These are phyloP conservation scores for Eriocheir sinensis DNA, from an alignment of 1,140 invertebrate species.

Conservation along the genomic window DNA sequence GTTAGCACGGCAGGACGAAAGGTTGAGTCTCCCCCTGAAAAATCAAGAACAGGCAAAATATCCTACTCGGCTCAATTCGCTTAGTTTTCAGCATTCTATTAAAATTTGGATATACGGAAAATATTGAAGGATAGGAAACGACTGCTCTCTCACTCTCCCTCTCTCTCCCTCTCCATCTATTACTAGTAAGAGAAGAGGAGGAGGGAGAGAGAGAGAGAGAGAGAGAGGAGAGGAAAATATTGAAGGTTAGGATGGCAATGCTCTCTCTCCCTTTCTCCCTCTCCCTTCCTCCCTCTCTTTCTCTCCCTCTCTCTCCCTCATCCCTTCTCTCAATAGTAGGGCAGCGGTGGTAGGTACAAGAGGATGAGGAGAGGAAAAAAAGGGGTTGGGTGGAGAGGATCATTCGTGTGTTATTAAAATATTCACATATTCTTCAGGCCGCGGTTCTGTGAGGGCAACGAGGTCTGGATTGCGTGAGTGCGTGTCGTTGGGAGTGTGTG, in stretches of 20 bases:
- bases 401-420: background rate
- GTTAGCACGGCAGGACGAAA: background rate
- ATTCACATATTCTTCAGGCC: background rate
- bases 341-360: background rate
- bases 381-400: background rate
- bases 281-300: slow-evolving; percentile 38
- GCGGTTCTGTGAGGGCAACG: background rate
- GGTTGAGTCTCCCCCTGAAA: background rate
- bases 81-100: background rate
- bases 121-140: background rate
- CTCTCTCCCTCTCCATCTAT: background rate
- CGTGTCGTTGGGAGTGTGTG: background rate
- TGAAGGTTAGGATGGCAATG: too few species aligned
- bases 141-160: background rate
- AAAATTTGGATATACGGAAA: background rate
- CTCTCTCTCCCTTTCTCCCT: slow-evolving; percentile 10
- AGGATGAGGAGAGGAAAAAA: background rate
- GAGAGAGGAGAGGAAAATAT: too few species aligned
- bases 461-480: background rate
- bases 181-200: too few species aligned
- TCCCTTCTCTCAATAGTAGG: background rate
- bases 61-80: background rate
- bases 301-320: background rate
- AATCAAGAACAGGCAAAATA: background rate
- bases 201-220: too few species aligned